Evolutionary conservation across 2,797 vertebrate genomes (phyloP), one percentile per base, ranked within the genome.

Genomic region (Staurois parvus): DNA sequence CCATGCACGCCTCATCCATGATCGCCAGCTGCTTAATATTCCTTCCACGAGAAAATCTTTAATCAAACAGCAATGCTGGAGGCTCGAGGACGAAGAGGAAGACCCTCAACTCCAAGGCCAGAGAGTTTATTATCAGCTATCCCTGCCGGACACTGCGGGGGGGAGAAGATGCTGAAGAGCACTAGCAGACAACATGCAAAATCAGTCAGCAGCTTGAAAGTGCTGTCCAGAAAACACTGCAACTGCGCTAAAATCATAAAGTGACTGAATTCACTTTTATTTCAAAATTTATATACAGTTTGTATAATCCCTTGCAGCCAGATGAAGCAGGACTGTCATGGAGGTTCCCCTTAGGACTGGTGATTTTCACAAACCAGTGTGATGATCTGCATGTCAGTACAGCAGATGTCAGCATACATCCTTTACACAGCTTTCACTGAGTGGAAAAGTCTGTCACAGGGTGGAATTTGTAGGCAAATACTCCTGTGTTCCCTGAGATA

Each of bases 31-130:
- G 64, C 26, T 85, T 85, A 64, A 56, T 64, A 85, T 81, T 85
- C 84, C 11, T 8, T n/a, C 30, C 72, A 75, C 72, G 26, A 45
- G 62, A 69, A 76, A 81, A 42, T 73, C 62, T 70, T 75, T 75
- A 85, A 80, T 85, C 77, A 85, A 68, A 81, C 72, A 67, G 77
- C 70, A 52, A 64, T 34, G 70, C 67, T 48, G 21, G 40, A 73
- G 84, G 69, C 77, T 66, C 48, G 59, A 64, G 76, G n/a, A 72
- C 83, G 40, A 72, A 64, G 68, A 48, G 17, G 67, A 66, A 26
- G 42, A 32, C 78, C 40, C 56, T 68, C 68, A 10, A 15, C 72
- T 68, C 24, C 62, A 81, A 74, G 84, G 84, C 76, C 78, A 45
- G 62, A 42, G 34, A 32, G 29, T 67, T 69, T 28, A 64, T 76